Percentiles rank a stretch among this genome's conserved stretches.
These are phyloP conservation scores for Vulpes lagopus DNA, from an alignment of 2,113 vertebrate species.

Conservation along the genomic window DNA sequence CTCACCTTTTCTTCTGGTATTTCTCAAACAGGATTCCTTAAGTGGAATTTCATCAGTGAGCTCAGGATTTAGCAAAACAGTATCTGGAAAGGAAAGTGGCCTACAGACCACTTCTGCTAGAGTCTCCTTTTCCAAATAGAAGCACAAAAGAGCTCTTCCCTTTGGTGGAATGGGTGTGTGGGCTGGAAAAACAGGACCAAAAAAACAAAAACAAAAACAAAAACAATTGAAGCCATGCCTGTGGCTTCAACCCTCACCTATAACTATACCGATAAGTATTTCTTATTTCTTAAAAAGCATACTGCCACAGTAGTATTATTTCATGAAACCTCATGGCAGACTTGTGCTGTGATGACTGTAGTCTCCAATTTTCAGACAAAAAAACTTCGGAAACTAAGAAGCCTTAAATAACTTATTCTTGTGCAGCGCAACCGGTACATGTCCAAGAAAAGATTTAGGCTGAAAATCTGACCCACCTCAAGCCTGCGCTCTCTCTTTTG, in stretches of 20 bases:
- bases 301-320: not conserved
- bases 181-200: not conserved
- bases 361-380: not conserved
- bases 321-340: not conserved
- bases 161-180: not conserved
- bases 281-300: not conserved
- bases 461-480: not conserved
- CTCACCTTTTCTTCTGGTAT: not conserved
- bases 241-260: too few relatives aligned
- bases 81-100: not conserved
- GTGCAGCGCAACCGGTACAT: not conserved
- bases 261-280: too few relatives aligned
- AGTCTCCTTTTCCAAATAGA: slow-evolving; percentile 8
- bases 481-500: not conserved
- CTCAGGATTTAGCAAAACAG: slow-evolving; percentile 16
- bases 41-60: not conserved
- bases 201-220: not conserved
- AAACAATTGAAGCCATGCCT: too few relatives aligned
- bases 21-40: not conserved
- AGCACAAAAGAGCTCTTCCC: not conserved
- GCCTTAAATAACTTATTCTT: not conserved
- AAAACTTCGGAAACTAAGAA: not conserved
- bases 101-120: not conserved
- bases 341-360: not conserved
- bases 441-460: not conserved